A percentile compares a stretch with the other conserved stretches of the same genome.
phyloP scores from a whole-genome alignment of 2,113 vertebrate species.

The Salvelinus sp. region DNA sequence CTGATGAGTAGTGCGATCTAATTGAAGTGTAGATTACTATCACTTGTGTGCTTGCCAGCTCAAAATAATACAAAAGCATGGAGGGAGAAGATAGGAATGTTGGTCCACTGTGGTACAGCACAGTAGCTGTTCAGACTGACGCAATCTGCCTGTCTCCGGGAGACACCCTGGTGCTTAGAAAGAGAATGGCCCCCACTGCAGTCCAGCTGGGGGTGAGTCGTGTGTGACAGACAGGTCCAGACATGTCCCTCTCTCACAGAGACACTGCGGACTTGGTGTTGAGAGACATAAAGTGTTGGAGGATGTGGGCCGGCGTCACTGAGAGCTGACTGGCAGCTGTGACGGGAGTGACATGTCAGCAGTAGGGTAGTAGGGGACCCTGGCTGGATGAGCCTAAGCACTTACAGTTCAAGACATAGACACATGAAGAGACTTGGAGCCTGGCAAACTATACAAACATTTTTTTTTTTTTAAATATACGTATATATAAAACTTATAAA shows the following conservation, averaged over 20 bases:
- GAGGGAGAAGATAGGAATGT: conserved; percentile 43
- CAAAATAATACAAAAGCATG: conserved; percentile 72
- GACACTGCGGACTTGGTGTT: conserved; percentile 44
- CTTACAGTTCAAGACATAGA: conserved; percentile 57
- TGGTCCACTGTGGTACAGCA: conserved; percentile 47
- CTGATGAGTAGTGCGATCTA: conserved; percentile 73
- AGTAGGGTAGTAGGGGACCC: conserved; percentile 37
- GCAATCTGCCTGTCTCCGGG: conserved; percentile 47
- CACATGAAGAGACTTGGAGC: neutral
- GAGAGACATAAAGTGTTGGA: conserved; percentile 53
- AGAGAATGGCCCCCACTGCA: conserved; percentile 48
- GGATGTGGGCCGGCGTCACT: conserved; percentile 42
- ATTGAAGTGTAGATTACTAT: conserved; percentile 78
- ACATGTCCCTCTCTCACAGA: conserved; percentile 51
- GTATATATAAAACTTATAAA: no score
- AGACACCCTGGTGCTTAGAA: conserved; percentile 49
- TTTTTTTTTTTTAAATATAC: no score
- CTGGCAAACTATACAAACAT: neutral
- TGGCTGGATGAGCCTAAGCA: conserved; percentile 10
- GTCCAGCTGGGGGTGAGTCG: conserved; percentile 33
- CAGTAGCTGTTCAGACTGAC: conserved; percentile 16
- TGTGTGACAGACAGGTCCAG: conserved; percentile 58
- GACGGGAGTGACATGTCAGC: conserved; percentile 59
- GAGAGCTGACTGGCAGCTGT: conserved; percentile 60
- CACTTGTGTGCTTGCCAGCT: conserved; percentile 69